These are phyloP conservation scores for Anarhynchus alexandrinus DNA, from an alignment of 2,113 vertebrate genomes.

Conservation along the genomic window DNA sequence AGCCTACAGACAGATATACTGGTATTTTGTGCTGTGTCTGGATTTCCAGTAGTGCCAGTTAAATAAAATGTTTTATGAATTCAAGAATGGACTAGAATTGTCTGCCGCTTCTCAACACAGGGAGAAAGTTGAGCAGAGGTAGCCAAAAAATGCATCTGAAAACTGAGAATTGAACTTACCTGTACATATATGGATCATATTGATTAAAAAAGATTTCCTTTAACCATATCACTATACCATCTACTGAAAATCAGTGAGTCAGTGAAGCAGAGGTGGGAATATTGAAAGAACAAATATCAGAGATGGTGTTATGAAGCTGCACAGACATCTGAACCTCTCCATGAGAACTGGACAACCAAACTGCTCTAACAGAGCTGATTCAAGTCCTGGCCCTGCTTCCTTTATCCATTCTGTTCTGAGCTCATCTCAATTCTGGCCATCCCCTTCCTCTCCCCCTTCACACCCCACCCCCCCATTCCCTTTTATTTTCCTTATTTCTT, in stretches of 20 bases:
- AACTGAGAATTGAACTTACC: not conserved
- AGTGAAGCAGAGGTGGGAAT: not conserved
- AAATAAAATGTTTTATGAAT: not conserved
- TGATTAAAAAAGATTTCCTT: not conserved
- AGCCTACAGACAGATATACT: not conserved
- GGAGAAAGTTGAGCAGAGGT: not conserved
- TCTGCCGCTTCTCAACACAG: not conserved
- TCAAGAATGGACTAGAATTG: not conserved
- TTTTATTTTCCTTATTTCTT: not conserved
- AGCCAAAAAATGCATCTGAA: not conserved
- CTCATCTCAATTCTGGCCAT: not conserved
- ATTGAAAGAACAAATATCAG: not conserved
- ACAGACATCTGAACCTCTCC: not conserved
- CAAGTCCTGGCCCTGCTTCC: not conserved
- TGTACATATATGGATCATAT: not conserved
- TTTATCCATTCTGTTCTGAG: not conserved
- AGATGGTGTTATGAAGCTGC: not conserved
- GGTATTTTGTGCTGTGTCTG: not conserved
- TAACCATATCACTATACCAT: not conserved
- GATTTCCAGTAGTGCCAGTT: not conserved
- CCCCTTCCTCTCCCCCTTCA: rapidly evolving
- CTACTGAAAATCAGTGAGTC: not conserved
- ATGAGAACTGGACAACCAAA: not conserved
- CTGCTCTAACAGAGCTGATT: not conserved
- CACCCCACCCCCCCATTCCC: not conserved